phyloP scores from a whole-genome alignment of 2,888 invertebrate species.

The Dinocampus coccinellae region DNA sequence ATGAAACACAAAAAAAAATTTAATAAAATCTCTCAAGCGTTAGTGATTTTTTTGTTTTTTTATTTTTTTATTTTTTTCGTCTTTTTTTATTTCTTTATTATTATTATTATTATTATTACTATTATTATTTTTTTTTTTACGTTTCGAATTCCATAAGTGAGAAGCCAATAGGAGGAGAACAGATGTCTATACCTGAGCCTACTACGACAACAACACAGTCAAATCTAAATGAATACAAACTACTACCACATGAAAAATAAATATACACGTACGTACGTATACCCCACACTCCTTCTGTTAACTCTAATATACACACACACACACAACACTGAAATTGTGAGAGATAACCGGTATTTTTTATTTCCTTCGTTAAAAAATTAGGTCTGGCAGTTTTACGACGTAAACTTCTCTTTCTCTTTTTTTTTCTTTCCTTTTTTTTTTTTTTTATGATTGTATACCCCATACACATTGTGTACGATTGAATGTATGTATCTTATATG shows the following conservation, averaged over 20 bases:
- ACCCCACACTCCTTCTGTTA: not conserved
- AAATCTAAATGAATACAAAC: constrained; percentile 50
- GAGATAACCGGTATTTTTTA: constrained; percentile 48
- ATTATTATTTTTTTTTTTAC: not conserved
- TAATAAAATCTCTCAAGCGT: not conserved
- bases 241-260: no score
- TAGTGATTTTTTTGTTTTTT: not conserved
- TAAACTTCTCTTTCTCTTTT: not conserved
- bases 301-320: no score
- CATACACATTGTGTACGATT: not conserved
- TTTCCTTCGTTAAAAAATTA: constrained; percentile 40
- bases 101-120: no score
- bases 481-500: not conserved
- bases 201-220: constrained; percentile 36
- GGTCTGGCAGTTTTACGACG: constrained; percentile 37
- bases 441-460: constrained; percentile 18
- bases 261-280: not conserved
- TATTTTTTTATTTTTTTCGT: no score
- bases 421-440: not conserved
- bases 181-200: constrained; percentile 47
- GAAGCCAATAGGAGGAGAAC: constrained; percentile 24
- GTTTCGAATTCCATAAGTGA: not conserved
- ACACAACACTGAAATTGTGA: constrained; percentile 34
- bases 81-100: no score
- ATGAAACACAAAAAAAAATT: not conserved